These are phyloP conservation scores for Batillaria attramentaria DNA, from an alignment of 1,140 invertebrate species.

Conservation along the genomic window DNA sequence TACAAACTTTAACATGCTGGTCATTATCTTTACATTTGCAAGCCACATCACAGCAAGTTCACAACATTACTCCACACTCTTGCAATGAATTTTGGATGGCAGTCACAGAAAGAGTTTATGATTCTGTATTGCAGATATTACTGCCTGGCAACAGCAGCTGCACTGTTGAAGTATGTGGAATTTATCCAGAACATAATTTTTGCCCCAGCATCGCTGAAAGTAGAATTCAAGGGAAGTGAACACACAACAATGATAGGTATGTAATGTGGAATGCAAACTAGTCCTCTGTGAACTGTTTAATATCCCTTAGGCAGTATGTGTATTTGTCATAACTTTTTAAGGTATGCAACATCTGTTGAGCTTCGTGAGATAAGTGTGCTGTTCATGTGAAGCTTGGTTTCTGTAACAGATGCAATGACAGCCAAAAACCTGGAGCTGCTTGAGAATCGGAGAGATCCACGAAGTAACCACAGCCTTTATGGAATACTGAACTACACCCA, in stretches of 20 bases:
- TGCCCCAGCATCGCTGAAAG: constrained; percentile 83
- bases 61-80: background rate
- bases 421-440: constrained; percentile 82
- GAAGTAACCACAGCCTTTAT: constrained; percentile 76
- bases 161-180: constrained; percentile 88
- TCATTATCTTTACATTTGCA: too few relatives aligned
- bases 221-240: constrained; percentile 86
- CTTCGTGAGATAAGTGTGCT: too few relatives aligned
- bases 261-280: too few relatives aligned
- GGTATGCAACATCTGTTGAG: too few relatives aligned
- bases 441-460: constrained; percentile 72
- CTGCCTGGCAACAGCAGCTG: constrained; percentile 84
- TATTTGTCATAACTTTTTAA: too few relatives aligned
- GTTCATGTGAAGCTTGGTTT: background rate
- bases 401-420: constrained; percentile 73
- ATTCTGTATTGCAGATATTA: constrained; percentile 78
- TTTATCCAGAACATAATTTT: constrained; percentile 84
- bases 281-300: too few relatives aligned
- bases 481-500: constrained; percentile 85
- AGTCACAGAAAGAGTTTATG: background rate
- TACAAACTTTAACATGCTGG: too few relatives aligned
- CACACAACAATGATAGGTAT: constrained; percentile 90
- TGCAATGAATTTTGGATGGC: background rate
- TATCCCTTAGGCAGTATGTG: too few relatives aligned
- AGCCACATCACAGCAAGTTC: too few relatives aligned